Evolutionary conservation across 2,797 vertebrate genomes (phyloP).

Genomic region (Pseudotriccus pelzelni): DNA sequence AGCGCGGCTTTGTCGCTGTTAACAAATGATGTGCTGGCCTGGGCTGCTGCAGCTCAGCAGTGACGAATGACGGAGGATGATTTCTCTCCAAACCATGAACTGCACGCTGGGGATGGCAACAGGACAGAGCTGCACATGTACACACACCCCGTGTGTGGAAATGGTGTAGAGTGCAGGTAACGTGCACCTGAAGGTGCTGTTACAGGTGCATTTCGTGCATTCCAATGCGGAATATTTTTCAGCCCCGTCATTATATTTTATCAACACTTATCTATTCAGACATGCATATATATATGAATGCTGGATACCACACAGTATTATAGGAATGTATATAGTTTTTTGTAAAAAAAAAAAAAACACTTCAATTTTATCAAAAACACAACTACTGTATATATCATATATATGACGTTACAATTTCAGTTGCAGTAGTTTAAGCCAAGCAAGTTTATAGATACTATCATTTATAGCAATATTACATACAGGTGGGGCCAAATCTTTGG

Average conservation of each 20-base stretch:
- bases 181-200: background rate
- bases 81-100: slow-evolving; percentile 77
- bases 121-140: background rate
- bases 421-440: background rate
- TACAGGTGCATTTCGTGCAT: background rate
- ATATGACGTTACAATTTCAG: background rate
- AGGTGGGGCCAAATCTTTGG: background rate
- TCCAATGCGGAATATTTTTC: background rate
- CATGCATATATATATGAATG: background rate
- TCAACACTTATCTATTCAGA: background rate
- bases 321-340: background rate
- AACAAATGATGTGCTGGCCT: slow-evolving; percentile 84
- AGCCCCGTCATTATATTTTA: background rate
- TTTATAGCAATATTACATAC: background rate
- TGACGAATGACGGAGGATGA: slow-evolving; percentile 78
- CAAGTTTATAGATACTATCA: background rate
- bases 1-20: slow-evolving; percentile 80
- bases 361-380: background rate
- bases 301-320: background rate
- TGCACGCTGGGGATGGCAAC: slow-evolving; percentile 51
- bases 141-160: background rate
- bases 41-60: slow-evolving; percentile 75
- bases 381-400: background rate
- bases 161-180: fast-evolving
- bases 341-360: background rate